Conservation (phyloP, 2,888 invertebrate species). For the Eupeodes luniger region DNA sequence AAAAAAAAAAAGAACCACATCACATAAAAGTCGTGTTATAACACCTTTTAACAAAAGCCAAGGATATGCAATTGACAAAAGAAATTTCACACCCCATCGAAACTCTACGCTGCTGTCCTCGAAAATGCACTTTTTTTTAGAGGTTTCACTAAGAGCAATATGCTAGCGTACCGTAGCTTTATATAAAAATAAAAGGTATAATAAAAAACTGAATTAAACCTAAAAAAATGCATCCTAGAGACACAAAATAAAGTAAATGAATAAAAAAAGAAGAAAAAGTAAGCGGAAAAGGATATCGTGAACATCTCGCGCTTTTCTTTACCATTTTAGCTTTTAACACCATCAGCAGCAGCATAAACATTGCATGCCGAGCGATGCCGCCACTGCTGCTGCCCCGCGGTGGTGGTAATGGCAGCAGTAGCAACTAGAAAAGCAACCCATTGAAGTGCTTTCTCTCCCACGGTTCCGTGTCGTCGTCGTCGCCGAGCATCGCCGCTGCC, state of each 20-base stretch:
- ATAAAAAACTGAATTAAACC: slow-evolving; percentile 7
- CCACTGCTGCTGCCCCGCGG: too few relatives aligned
- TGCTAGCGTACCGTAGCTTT: too few relatives aligned
- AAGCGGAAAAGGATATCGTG: slow-evolving; percentile 61
- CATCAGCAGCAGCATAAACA: background rate
- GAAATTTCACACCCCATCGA: slow-evolving; percentile 69
- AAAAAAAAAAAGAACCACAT: slow-evolving; percentile 34
- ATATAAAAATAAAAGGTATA: slow-evolving; percentile 10
- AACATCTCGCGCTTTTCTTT: slow-evolving; percentile 53
- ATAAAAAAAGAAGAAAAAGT: slow-evolving; percentile 25
- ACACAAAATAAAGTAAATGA: slow-evolving; percentile 14
- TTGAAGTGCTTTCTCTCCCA: slow-evolving; percentile 42
- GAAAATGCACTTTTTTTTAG: slow-evolving; percentile 45
- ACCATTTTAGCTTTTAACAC: slow-evolving; percentile 58
- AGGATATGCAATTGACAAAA: slow-evolving; percentile 69
- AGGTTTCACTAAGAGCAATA: slow-evolving; percentile 30
- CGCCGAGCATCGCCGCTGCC: too few relatives aligned
- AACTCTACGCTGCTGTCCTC: slow-evolving; percentile 9
- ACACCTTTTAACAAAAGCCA: slow-evolving; percentile 70
- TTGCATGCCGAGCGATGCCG: too few relatives aligned
- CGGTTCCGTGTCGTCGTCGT: slow-evolving; percentile 54
- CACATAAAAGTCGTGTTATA: slow-evolving; percentile 58
- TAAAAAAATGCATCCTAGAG: background rate
- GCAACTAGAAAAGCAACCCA: background rate
- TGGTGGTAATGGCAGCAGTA: background rate